Evolutionary conservation across 2,888 invertebrate genomes (phyloP).

Genomic region (Linyphia triangularis): DNA sequence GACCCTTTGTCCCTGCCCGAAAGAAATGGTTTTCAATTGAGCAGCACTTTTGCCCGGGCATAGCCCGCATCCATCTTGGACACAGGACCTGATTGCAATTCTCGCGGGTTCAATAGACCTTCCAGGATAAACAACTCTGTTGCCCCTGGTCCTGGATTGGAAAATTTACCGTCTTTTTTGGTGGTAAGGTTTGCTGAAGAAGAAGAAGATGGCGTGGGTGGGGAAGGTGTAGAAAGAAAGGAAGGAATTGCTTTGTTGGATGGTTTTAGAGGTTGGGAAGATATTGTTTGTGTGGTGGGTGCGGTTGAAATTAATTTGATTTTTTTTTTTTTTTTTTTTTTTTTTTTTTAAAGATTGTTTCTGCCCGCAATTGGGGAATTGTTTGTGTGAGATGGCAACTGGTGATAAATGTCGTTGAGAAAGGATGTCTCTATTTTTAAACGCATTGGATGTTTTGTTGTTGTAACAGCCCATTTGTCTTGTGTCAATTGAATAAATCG

Average conservation of each 20-base stretch:
- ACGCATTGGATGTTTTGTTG: too few relatives aligned
- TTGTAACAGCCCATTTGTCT: too few relatives aligned
- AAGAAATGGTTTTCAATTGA: slow-evolving; percentile 49
- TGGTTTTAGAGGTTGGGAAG: background rate
- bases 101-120: slow-evolving; percentile 65
- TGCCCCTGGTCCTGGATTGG: slow-evolving; percentile 5
- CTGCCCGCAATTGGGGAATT: too few relatives aligned
- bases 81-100: slow-evolving; percentile 52
- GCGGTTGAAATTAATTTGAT: background rate
- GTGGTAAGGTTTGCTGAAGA: background rate
- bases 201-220: background rate
- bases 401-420: too few relatives aligned
- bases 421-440: too few relatives aligned
- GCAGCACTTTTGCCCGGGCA: slow-evolving; percentile 39
- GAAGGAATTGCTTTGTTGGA: background rate
- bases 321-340: too few relatives aligned
- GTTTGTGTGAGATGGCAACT: too few relatives aligned
- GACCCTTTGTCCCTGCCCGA: slow-evolving; percentile 10
- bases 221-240: too few relatives aligned
- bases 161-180: slow-evolving; percentile 50
- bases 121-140: slow-evolving; percentile 61
- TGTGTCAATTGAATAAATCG: too few relatives aligned
- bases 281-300: too few relatives aligned
- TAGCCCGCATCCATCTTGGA: slow-evolving; percentile 46
- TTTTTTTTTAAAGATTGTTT: too few relatives aligned